phyloP scores from a whole-genome alignment of 2,888 invertebrate species.

The Rhingia rostrata region DNA sequence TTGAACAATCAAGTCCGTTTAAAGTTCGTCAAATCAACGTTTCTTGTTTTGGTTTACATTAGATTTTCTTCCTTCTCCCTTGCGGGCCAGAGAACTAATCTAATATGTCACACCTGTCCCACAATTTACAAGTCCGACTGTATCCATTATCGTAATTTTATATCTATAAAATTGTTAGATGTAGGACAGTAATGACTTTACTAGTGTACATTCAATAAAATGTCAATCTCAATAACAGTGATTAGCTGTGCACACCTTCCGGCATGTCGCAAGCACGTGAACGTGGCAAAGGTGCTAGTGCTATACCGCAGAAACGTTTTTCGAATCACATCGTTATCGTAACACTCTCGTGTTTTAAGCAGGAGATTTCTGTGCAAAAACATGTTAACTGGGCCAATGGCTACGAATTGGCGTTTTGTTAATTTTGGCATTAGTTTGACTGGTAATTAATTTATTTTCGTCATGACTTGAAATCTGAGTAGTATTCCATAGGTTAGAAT shows the following conservation, averaged over 20 bases:
- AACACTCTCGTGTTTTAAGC: neutral
- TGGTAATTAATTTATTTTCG: neutral
- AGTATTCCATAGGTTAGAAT: too few species aligned
- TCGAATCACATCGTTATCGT: slow-evolving; percentile 1
- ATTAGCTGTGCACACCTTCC: neutral
- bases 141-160: too few species aligned
- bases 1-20: too few species aligned
- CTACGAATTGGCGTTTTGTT: neutral
- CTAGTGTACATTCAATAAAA: neutral
- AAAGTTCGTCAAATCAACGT: too few species aligned
- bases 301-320: neutral
- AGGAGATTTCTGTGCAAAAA: neutral
- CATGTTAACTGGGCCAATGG: neutral
- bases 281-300: neutral
- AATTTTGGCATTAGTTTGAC: neutral
- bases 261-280: slow-evolving; percentile 3
- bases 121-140: too few species aligned
- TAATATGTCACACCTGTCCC: too few species aligned
- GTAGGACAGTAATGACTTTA: too few species aligned
- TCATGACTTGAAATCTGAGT: too few species aligned
- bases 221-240: neutral
- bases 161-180: too few species aligned
- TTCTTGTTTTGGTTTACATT: too few species aligned
- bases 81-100: too few species aligned
- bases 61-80: too few species aligned